Conservation (phyloP, 2,797 vertebrate species). For the Oryzias dopingdopingensis region DNA sequence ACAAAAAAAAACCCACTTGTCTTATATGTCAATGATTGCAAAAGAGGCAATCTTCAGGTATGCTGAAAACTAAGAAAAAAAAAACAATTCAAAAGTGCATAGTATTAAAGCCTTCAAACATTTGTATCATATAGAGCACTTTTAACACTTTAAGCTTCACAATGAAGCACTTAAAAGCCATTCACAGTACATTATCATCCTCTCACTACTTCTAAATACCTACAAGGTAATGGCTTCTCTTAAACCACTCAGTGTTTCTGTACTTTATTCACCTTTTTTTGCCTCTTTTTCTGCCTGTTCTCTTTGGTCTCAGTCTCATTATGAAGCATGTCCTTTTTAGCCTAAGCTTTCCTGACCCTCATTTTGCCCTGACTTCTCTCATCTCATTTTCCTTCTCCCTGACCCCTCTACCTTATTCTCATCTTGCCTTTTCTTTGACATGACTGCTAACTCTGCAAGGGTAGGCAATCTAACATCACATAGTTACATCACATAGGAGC, state of each 20-base stretch:
- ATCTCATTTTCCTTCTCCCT: constrained; percentile 26
- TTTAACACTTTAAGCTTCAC: constrained; percentile 13
- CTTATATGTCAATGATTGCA: background rate
- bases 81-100: constrained; percentile 18
- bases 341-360: constrained; percentile 8
- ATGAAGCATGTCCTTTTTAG: constrained; percentile 30
- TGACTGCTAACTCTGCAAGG: constrained; percentile 52
- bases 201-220: constrained; percentile 25
- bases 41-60: constrained; percentile 7
- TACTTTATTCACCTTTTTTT: constrained; percentile 6
- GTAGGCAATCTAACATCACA: constrained; percentile 65
- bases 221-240: constrained; percentile 24
- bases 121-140: constrained; percentile 18
- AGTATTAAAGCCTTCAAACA: constrained; percentile 9
- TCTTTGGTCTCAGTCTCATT: constrained; percentile 18
- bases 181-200: constrained; percentile 27
- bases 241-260: background rate
- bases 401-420: constrained; percentile 39
- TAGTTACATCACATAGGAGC: constrained; percentile 31
- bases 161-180: constrained; percentile 23
- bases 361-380: constrained; percentile 5
- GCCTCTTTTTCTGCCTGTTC: constrained; percentile 3
- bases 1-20: no score
- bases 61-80: constrained; percentile 13
- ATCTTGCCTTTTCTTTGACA: constrained; percentile 40